Percentiles rank a stretch among this genome's conserved stretches.
Evolutionary conservation across 2,113 vertebrate genomes (phyloP).

Genomic region (Phocoena sinus): DNA sequence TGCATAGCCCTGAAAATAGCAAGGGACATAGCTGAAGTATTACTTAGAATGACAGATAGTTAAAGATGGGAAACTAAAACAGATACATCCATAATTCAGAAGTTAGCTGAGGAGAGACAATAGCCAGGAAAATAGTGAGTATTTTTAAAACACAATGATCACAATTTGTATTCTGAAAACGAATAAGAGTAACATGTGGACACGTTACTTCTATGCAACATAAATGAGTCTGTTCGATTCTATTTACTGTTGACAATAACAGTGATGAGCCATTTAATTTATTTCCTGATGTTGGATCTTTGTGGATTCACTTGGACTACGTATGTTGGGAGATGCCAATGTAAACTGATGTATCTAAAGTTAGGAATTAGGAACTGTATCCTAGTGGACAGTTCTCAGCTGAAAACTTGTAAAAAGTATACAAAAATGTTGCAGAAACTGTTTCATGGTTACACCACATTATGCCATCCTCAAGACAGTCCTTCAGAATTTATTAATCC

Average conservation of each 20-base stretch:
- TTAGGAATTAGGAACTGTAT: neutral
- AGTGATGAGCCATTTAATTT: neutral
- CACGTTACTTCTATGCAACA: neutral
- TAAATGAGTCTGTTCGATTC: neutral
- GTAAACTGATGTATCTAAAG: neutral
- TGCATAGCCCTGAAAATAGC: constrained; percentile 6
- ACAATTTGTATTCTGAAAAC: constrained; percentile 39
- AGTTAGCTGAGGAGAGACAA: constrained; percentile 49
- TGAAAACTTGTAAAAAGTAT: neutral
- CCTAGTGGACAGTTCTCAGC: neutral
- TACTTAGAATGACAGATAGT: constrained; percentile 33
- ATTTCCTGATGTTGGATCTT: neutral
- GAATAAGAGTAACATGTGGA: constrained; percentile 10
- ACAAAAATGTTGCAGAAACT: neutral
- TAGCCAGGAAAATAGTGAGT: constrained; percentile 33
- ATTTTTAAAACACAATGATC: constrained; percentile 44
- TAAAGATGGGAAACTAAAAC: constrained; percentile 43
- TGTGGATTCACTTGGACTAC: neutral
- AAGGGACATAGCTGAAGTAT: constrained; percentile 15
- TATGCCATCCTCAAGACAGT: fast-evolving
- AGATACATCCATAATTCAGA: constrained; percentile 55
- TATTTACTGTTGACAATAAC: neutral
- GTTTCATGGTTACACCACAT: neutral
- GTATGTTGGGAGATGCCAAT: neutral
- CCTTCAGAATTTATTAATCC: neutral